Base-by-base conservation (phyloP, 2,888 invertebrate genomes). In the Oxyscelio sp. region DNA sequence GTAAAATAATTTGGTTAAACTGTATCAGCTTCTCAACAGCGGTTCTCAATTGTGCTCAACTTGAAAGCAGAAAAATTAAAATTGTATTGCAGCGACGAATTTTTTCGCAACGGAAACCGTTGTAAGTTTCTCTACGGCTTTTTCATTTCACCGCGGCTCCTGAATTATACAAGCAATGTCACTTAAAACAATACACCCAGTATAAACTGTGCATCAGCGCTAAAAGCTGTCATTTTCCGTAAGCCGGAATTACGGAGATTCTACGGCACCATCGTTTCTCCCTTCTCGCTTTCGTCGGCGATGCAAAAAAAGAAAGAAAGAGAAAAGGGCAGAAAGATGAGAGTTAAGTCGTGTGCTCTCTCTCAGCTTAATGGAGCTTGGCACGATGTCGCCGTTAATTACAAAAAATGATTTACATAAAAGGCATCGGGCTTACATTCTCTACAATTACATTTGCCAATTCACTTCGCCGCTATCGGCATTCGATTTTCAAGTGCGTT, bases 221-320 rank as follows among this genome's bases (percentile, higher is more conserved):
- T 94, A 92, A 94, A 93, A 94, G 93, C 93, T 92, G 93, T 94
- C 93, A 93, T 94, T 94, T 93, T 92, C 91, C 90, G 90, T 92
- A 92, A 92, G 92, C 92, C 89, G 90, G 92, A 93, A 93, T 94
- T 94, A 93, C 93, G 94, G 92, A 92, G 90, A 93, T 94, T 91
- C 86, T 88, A 70, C 71, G 63, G 59, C 58, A 77, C 54, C 78
- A 48, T 81, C 68, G 78, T 71, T 58, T 50, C 40, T 74, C 54
- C 59, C 78, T 65, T 85, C 75, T 54, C 70, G 38, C 70, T 77
- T 83, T 81, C 83, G 77, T 86, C 83, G 86, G 48, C 56, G 56
- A 71, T 68, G 77, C 66, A 45, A 54, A 43, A 27, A 66, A 71
- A 68, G 61, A 13, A 50, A 58, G 63, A 21, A 15, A 43, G 48